phyloP scores from a whole-genome alignment of 2,113 vertebrate genomes.

The Centropristis striata region DNA sequence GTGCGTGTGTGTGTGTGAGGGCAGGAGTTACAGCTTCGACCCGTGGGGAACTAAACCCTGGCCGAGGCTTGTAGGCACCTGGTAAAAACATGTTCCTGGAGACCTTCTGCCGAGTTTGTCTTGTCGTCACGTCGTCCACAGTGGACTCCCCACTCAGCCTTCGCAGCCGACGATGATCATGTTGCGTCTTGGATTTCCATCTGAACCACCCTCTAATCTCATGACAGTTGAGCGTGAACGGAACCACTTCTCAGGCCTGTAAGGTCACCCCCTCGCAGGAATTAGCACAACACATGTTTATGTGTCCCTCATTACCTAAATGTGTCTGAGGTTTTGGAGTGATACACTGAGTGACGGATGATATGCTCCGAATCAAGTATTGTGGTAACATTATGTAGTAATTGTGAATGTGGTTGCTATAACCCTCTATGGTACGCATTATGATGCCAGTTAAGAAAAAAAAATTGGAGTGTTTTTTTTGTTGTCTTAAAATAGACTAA shows the following conservation, averaged over 20 bases:
- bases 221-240: constrained; percentile 64
- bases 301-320: constrained; percentile 66
- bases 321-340: constrained; percentile 55
- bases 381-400: constrained; percentile 24
- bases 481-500: too few species aligned
- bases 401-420: constrained; percentile 14
- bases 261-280: constrained; percentile 58
- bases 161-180: constrained; percentile 54
- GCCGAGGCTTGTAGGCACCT: constrained; percentile 67
- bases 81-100: constrained; percentile 80
- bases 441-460: too few species aligned
- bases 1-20: constrained; percentile 35
- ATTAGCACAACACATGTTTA: constrained; percentile 75
- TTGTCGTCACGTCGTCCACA: constrained; percentile 79
- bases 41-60: constrained; percentile 68
- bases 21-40: constrained; percentile 36
- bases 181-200: constrained; percentile 83
- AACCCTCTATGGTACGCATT: too few species aligned
- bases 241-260: constrained; percentile 71
- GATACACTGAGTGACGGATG: constrained; percentile 35
- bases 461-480: too few species aligned
- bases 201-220: constrained; percentile 75
- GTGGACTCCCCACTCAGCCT: constrained; percentile 73
- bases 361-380: constrained; percentile 36
- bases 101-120: constrained; percentile 73